These are phyloP conservation scores for Nycticorax nycticorax DNA, from an alignment of 2,113 vertebrate species.

Conservation along the genomic window DNA sequence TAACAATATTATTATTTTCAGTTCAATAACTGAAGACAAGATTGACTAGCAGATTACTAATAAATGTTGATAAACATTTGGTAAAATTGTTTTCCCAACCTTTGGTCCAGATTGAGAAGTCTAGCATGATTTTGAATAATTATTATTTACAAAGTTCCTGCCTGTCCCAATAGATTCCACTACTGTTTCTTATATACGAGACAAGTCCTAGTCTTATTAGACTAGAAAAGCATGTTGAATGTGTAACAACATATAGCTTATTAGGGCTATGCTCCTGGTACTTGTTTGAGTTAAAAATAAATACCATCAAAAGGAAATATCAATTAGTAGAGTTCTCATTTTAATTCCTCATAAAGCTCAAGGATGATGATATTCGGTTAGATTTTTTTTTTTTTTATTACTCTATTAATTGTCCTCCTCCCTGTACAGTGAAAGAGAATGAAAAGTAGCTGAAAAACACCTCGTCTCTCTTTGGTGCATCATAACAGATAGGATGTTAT, in stretches of 20 bases:
- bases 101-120: neutral
- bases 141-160: neutral
- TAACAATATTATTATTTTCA: neutral
- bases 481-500: neutral
- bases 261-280: neutral
- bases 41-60: neutral
- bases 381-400: neutral
- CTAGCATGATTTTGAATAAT: neutral
- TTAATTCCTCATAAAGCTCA: neutral
- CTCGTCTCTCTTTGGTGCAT: neutral
- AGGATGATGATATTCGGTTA: neutral
- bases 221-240: neutral
- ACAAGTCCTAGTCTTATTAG: neutral
- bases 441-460: neutral
- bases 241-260: accelerated
- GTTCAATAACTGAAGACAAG: neutral
- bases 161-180: neutral
- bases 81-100: neutral
- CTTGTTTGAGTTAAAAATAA: neutral
- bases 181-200: neutral
- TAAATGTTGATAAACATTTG: neutral
- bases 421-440: neutral
- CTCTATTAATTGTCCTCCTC: neutral
- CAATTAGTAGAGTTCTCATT: neutral
- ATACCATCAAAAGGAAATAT: neutral